These are phyloP conservation scores for Anguilla megastoma DNA, from an alignment of 2,797 vertebrate genomes.

Conservation along the genomic window DNA sequence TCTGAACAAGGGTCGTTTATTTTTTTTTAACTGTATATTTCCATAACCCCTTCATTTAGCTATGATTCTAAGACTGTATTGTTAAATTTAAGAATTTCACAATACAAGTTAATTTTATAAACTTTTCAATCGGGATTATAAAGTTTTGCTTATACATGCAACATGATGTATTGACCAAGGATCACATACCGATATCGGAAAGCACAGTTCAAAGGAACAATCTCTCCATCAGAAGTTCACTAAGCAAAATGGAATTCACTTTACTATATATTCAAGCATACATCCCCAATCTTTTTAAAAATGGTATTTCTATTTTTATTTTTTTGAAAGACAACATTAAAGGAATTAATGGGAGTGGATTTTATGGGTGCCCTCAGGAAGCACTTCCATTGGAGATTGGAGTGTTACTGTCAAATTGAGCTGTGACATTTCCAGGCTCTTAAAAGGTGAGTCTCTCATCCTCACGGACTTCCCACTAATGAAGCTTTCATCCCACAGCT, in stretches of 20 bases:
- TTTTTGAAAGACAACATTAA: not conserved
- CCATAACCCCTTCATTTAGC: not conserved
- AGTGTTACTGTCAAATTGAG: conserved; percentile 46
- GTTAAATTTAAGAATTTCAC: not conserved
- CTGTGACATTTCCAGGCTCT: conserved; percentile 55
- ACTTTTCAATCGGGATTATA: not conserved
- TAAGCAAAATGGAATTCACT: not conserved
- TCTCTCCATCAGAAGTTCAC: not conserved
- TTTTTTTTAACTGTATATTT: not conserved
- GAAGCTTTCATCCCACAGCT: conserved; percentile 36
- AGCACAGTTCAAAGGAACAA: not conserved
- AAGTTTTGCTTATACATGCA: not conserved
- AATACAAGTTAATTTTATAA: not conserved
- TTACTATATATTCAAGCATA: not conserved
- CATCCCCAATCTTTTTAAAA: not conserved
- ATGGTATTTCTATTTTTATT: not conserved
- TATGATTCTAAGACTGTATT: not conserved
- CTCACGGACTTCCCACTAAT: conserved; percentile 46
- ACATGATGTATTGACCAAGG: not conserved
- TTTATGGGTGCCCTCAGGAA: not conserved
- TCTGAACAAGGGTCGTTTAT: too few relatives aligned
- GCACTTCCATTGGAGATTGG: conserved; percentile 17
- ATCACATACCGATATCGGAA: not conserved
- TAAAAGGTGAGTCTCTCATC: conserved; percentile 49
- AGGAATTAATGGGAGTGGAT: not conserved